Conservation (phyloP, 2,113 vertebrate species). For the Phrynocephalus versicolor region DNA sequence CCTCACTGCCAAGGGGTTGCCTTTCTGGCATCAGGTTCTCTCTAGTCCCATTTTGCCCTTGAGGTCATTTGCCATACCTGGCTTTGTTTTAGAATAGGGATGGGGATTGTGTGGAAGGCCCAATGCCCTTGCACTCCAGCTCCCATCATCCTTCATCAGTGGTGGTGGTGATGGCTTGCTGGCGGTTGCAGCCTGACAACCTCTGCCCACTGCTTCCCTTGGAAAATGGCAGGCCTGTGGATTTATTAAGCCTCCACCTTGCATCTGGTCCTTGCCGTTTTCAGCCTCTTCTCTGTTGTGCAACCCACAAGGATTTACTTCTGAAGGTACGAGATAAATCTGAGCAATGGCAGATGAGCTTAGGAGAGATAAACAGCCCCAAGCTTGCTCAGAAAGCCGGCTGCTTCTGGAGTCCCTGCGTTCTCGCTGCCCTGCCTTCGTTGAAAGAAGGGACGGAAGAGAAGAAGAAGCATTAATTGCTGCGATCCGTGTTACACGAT, state of each 20-base stretch:
- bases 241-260: background rate
- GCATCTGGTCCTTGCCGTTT: constrained; percentile 35
- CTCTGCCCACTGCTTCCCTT: background rate
- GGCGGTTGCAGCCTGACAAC: background rate
- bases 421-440: constrained; percentile 59
- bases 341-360: constrained; percentile 37
- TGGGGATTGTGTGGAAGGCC: background rate
- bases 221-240: background rate
- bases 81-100: background rate
- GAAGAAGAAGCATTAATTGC: constrained; percentile 67
- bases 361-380: constrained; percentile 29
- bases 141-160: background rate
- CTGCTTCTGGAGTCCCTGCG: constrained; percentile 37
- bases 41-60: background rate
- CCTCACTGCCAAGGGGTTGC: background rate
- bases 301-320: constrained; percentile 33
- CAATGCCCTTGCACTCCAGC: background rate
- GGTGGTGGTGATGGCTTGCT: background rate
- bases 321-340: constrained; percentile 36
- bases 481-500: constrained; percentile 61
- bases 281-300: constrained; percentile 24
- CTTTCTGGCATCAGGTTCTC: background rate
- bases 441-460: constrained; percentile 69
- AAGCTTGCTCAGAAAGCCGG: constrained; percentile 36
- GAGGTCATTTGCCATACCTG: background rate